These are phyloP conservation scores for Podabrus alpinus DNA, from an alignment of 2,888 invertebrate genomes.

Conservation along the genomic window DNA sequence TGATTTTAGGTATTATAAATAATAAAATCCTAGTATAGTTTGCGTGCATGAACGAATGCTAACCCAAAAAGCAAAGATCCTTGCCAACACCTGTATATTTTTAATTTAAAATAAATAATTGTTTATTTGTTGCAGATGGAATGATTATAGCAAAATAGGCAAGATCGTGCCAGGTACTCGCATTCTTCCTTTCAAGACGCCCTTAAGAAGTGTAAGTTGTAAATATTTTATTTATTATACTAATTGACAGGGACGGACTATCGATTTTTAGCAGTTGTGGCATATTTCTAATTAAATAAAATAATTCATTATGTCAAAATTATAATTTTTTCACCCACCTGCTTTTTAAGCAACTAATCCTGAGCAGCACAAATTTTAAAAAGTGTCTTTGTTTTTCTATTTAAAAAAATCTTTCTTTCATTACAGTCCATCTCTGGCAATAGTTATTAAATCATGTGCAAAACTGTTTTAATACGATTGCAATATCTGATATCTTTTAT, in stretches of 20 bases:
- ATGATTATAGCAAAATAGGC: conserved; percentile 66
- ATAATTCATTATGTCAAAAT: not conserved
- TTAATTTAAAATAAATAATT: not conserved
- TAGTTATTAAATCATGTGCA: not conserved
- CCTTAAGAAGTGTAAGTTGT: conserved; percentile 60
- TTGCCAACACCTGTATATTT: not conserved
- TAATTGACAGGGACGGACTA: not conserved
- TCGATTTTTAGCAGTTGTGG: not conserved
- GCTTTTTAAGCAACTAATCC: not conserved
- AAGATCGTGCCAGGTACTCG: conserved; percentile 68
- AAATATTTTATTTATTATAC: not conserved
- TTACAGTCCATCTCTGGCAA: not conserved
- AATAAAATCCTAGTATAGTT: too few species aligned
- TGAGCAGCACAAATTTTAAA: not conserved
- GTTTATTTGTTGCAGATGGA: conserved; percentile 61
- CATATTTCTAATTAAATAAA: not conserved
- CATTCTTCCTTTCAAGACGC: conserved; percentile 78
- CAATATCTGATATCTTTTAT: not conserved
- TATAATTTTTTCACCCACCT: not conserved
- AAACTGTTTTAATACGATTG: not conserved
- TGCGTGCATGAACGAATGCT: not conserved
- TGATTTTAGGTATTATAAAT: too few species aligned
- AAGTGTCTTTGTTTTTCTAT: too few species aligned
- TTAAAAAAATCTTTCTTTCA: not conserved
- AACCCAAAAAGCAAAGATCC: not conserved